phyloP scores from a whole-genome alignment of 2,797 vertebrate species.

The Falco rusticolus region DNA sequence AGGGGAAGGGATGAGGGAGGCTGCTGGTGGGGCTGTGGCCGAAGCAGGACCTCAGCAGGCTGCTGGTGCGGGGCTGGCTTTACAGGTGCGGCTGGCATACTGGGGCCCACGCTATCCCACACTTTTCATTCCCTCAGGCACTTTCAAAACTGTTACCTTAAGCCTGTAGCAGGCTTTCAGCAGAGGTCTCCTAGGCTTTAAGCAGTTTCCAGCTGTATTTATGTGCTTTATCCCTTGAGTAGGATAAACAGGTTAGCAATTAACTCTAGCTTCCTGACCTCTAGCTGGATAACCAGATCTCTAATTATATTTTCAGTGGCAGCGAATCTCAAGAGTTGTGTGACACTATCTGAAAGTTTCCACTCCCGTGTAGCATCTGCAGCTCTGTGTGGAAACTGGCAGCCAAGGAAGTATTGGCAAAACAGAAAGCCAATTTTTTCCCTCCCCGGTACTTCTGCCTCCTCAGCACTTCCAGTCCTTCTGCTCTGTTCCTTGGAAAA shows the following conservation, averaged over 20 bases:
- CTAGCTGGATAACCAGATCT: constrained; percentile 70
- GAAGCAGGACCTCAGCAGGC: background rate
- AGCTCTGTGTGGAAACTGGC: background rate
- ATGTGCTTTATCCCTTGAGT: constrained; percentile 66
- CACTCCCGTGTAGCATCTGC: background rate
- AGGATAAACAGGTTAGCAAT: constrained; percentile 75
- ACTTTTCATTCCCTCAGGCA: background rate
- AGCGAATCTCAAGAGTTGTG: constrained; percentile 57
- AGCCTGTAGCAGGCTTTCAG: constrained; percentile 46
- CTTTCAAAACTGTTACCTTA: background rate
- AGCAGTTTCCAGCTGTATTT: constrained; percentile 66
- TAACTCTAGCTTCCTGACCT: constrained; percentile 70
- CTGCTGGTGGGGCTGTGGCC: background rate
- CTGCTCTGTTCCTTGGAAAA: background rate
- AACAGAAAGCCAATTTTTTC: background rate
- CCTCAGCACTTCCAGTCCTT: constrained; percentile 1
- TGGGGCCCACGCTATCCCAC: fast-evolving
- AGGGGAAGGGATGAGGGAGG: background rate
- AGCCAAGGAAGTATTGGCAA: background rate
- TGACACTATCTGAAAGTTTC: constrained; percentile 41
- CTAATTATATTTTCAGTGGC: constrained; percentile 71
- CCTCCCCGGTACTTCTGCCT: background rate
- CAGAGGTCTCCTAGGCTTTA: constrained; percentile 53
- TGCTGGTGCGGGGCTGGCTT: background rate
- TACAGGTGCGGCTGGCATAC: fast-evolving